These are phyloP conservation scores for Theropithecus gelada DNA, from an alignment of 2,113 vertebrate genomes.

Conservation along the genomic window DNA sequence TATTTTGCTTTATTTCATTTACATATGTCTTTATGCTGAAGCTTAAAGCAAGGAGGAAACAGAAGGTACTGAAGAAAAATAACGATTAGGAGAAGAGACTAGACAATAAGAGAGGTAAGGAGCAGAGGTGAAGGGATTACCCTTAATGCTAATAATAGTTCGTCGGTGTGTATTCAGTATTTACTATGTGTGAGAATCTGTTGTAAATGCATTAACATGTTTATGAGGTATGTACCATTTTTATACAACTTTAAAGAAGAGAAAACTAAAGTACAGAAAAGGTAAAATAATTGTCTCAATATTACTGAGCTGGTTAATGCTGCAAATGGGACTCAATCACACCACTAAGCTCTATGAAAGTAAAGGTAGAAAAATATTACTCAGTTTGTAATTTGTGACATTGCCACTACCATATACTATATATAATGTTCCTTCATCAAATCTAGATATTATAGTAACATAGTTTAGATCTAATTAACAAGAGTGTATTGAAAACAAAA, in stretches of 20 bases:
- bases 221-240: background rate
- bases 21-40: background rate
- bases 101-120: background rate
- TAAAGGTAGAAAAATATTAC: background rate
- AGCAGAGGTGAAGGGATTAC: background rate
- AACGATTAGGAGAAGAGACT: background rate
- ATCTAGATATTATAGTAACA: background rate
- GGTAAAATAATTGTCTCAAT: background rate
- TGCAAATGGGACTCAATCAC: background rate
- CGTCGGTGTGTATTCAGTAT: background rate
- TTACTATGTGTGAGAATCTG: accelerated
- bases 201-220: background rate
- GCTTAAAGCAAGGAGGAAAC: background rate
- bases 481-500: background rate
- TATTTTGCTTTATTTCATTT: background rate
- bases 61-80: background rate
- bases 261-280: background rate
- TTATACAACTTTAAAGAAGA: background rate
- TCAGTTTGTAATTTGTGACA: background rate
- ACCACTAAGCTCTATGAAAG: background rate
- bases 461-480: background rate
- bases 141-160: background rate
- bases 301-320: background rate
- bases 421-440: background rate
- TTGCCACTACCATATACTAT: background rate